phyloP scores from a whole-genome alignment of 2,113 vertebrate species.

The Alaudala cheleensis region DNA sequence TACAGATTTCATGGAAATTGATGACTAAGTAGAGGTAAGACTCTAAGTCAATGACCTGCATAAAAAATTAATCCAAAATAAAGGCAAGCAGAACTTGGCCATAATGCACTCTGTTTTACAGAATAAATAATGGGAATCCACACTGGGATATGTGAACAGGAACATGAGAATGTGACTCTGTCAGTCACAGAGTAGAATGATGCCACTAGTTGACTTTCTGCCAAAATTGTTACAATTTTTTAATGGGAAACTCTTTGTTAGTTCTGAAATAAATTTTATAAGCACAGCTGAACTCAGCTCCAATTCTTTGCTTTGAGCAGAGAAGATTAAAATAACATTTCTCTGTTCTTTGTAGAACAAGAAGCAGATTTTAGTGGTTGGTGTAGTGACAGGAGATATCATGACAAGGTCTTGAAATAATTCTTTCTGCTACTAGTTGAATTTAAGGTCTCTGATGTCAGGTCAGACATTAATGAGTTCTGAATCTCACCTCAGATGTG shows the following conservation, averaged over 20 bases:
- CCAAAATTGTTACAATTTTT: background rate
- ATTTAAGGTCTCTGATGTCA: slow-evolving; percentile 9
- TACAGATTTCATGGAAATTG: background rate
- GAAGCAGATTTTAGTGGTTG: background rate
- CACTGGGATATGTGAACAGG: background rate
- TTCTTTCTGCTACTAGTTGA: background rate
- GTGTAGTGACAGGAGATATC: background rate
- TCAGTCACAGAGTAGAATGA: background rate
- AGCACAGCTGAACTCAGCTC: background rate
- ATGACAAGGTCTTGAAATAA: background rate
- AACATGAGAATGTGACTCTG: background rate
- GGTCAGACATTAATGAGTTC: background rate
- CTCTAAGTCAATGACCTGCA: background rate
- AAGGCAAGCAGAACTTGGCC: background rate
- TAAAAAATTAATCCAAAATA: background rate
- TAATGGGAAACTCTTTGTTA: background rate
- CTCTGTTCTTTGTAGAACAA: background rate
- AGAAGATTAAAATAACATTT: slow-evolving; percentile 1
- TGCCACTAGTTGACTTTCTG: background rate
- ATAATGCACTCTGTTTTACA: background rate
- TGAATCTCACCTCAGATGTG: background rate
- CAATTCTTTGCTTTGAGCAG: background rate
- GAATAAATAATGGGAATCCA: background rate
- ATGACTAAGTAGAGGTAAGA: background rate
- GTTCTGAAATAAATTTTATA: background rate